Evolutionary conservation across 2,113 vertebrate genomes (phyloP).

Genomic region (Etheostoma spectabile): DNA sequence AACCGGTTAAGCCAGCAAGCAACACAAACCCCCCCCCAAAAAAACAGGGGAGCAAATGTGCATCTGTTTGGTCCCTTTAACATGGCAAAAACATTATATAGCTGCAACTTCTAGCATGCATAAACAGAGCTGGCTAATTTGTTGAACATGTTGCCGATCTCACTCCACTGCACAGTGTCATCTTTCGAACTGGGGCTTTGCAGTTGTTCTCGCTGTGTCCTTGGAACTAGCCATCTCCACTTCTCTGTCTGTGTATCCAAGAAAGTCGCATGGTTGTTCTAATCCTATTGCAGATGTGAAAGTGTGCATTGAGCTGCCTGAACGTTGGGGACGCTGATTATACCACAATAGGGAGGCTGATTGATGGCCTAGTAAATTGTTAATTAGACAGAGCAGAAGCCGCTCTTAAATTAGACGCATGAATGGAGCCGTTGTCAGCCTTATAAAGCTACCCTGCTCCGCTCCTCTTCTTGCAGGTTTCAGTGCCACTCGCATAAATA

Average conservation of each 20-base stretch:
- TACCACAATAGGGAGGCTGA: constrained; percentile 77
- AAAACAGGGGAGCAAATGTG: background rate
- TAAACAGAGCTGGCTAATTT: constrained; percentile 46
- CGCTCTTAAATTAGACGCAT: constrained; percentile 85
- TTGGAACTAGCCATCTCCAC: constrained; percentile 28
- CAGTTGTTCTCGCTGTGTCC: constrained; percentile 19
- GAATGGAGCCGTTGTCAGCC: constrained; percentile 81
- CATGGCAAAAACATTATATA: constrained; percentile 7
- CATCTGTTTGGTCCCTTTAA: constrained; percentile 43
- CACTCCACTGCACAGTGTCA: constrained; percentile 14
- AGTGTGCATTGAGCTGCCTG: constrained; percentile 46
- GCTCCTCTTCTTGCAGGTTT: constrained; percentile 42
- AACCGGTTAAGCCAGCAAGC: constrained; percentile 1
- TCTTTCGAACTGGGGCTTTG: constrained; percentile 48
- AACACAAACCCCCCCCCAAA: background rate
- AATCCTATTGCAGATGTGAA: constrained; percentile 60
- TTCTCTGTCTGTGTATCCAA: constrained; percentile 43
- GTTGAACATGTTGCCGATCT: constrained; percentile 35
- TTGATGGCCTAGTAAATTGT: constrained; percentile 87
- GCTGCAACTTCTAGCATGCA: background rate
- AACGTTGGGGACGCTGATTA: constrained; percentile 69
- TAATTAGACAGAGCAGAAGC: constrained; percentile 85
- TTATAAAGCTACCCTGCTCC: constrained; percentile 74
- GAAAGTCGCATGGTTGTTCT: constrained; percentile 67
- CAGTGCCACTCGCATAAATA: constrained; percentile 47